Base-by-base conservation (phyloP, 2,797 vertebrate species). In the Danio tinwini region DNA sequence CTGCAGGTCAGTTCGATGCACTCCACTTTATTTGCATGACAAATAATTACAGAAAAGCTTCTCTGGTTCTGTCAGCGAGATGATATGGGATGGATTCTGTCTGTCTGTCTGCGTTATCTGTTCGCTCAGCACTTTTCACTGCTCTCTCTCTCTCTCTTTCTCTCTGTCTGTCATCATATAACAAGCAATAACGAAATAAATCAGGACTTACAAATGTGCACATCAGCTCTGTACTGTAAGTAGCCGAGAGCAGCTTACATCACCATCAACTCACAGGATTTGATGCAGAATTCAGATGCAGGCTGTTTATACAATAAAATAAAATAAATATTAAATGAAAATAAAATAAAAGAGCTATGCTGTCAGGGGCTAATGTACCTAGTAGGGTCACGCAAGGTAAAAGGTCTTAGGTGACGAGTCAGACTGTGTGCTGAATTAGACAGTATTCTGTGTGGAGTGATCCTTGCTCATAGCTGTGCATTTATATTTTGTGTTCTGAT, bases 71-170 rank as follows among this genome's bases (percentile, higher is more conserved):
- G 17, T 70, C 47, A 40, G 11, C 13, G 13, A 40, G 14, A 42
- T 29, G 29, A 29, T 29, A 59, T n/a, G 59, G 62, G 59, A 40
- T 62, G 59, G 59, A 62, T 10, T 14, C 44, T 7, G n/a, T 42
- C 61, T 16, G 61, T 10, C 42, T 9, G 6, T 70, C 69, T 37
- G 67, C 39, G 42, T 70, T 40, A 49, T 37, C 61, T 71, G 75
- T 70, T 67, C 71, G 76, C 59, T 67, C 45, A 76, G 77, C 67
- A 80, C 65, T 70, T 79, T 58, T 74, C 70, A 70, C 68, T 42
- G 73, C 29, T 29, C 29, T 29, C 29, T 29, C 29, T 29, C 29
- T 29, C 29, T 29, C 29, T 29, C 29, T 29, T 29, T 29, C 29
- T 29, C 29, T 29, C 29, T 29, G n/a, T n/a, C n/a, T n/a, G 17